phyloP scores from a whole-genome alignment of 2,888 invertebrate genomes.

The Galerucella calmariensis region DNA sequence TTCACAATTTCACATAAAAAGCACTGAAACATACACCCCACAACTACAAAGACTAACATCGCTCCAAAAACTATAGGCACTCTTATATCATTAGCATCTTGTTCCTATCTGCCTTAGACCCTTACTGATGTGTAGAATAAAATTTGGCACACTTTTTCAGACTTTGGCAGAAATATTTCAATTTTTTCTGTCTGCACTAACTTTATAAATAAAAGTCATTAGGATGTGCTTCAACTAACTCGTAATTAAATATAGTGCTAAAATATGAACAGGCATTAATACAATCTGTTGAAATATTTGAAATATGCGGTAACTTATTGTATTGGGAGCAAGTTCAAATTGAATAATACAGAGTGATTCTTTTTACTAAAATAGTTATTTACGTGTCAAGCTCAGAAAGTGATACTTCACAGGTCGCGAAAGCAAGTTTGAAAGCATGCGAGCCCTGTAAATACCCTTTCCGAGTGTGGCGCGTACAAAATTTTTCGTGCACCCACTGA shows the following conservation, averaged over 20 bases:
- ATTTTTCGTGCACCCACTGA: too few relatives aligned
- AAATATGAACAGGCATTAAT: neutral
- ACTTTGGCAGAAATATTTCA: slow-evolving; percentile 1
- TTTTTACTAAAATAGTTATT: too few relatives aligned
- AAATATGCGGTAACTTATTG: neutral
- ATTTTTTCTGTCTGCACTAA: slow-evolving; percentile 16
- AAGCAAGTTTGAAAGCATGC: too few relatives aligned
- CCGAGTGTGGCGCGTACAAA: too few relatives aligned
- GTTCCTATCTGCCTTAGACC: neutral
- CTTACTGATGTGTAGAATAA: neutral
- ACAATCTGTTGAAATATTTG: neutral
- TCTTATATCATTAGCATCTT: neutral
- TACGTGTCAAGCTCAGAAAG: too few relatives aligned
- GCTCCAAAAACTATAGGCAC: neutral
- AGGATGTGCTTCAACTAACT: neutral
- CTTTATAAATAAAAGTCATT: slow-evolving; percentile 16
- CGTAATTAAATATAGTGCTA: neutral
- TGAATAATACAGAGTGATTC: too few relatives aligned
- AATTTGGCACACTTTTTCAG: slow-evolving; percentile 9
- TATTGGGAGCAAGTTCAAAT: too few relatives aligned
- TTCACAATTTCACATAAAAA: slow-evolving; percentile 17
- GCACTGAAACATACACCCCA: slow-evolving; percentile 9
- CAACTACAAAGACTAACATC: slow-evolving; percentile 11
- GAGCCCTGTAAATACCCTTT: too few relatives aligned
- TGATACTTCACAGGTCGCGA: too few relatives aligned